phyloP scores from a whole-genome alignment of 2,888 invertebrate genomes.

The Cephus nigrinus region DNA sequence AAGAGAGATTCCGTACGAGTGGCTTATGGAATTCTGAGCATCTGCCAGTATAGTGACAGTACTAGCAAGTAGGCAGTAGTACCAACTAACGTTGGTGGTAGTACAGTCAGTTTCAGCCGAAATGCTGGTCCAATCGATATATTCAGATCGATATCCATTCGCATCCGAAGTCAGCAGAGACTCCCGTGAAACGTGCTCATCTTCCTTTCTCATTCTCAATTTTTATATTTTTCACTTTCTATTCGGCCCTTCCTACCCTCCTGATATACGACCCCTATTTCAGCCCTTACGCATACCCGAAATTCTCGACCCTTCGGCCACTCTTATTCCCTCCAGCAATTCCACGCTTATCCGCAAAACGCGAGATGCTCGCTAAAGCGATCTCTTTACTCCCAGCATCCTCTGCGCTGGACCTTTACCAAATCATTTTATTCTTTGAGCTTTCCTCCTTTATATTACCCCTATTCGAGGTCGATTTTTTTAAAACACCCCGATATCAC shows the following conservation, averaged over 20 bases:
- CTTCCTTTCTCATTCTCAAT: constrained; percentile 6
- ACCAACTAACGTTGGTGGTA: no score
- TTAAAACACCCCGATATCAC: background rate
- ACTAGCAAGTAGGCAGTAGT: background rate
- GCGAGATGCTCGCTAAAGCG: background rate
- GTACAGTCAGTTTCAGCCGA: background rate
- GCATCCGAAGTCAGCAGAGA: constrained; percentile 22
- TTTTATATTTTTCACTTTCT: constrained; percentile 14
- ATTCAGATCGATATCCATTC: constrained; percentile 34
- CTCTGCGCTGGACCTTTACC: background rate
- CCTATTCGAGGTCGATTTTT: background rate
- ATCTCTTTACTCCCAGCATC: background rate
- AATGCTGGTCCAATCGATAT: constrained; percentile 19
- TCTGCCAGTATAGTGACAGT: background rate
- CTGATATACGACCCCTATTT: constrained; percentile 15
- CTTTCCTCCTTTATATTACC: background rate
- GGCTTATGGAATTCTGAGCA: constrained; percentile 32
- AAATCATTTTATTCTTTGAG: background rate
- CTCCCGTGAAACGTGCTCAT: constrained; percentile 20
- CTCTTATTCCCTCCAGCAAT: constrained; percentile 23
- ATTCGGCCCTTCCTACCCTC: constrained; percentile 8
- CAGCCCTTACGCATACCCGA: background rate
- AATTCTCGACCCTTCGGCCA: constrained; percentile 2
- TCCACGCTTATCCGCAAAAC: constrained; percentile 18
- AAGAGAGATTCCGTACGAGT: constrained; percentile 19